These are phyloP conservation scores for Labroides dimidiatus DNA, from an alignment of 2,797 vertebrate species.

Conservation along the genomic window DNA sequence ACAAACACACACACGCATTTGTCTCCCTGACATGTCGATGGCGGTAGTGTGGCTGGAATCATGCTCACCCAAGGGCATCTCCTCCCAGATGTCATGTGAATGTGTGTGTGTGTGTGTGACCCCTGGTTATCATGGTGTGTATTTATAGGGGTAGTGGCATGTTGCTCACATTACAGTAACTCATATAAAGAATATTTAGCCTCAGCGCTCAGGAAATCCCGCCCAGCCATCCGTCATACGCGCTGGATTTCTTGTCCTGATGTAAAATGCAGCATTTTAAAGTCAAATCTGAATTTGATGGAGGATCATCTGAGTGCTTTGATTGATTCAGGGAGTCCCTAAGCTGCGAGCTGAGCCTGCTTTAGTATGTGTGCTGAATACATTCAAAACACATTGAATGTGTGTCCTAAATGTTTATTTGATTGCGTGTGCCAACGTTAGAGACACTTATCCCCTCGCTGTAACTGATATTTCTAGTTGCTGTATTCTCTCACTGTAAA, in stretches of 20 bases:
- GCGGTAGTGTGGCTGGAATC: constrained; percentile 55
- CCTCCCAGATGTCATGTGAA: constrained; percentile 54
- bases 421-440: constrained; percentile 25
- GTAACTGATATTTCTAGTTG: no score
- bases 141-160: constrained; percentile 2
- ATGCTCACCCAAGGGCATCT: constrained; percentile 68
- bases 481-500: no score
- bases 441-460: constrained; percentile 16
- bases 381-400: constrained; percentile 20
- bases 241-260: background rate
- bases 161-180: constrained; percentile 6
- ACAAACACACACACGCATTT: constrained; percentile 47
- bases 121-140: constrained; percentile 26
- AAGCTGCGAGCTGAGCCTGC: constrained; percentile 4
- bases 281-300: constrained; percentile 12
- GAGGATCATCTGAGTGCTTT: constrained; percentile 18
- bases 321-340: constrained; percentile 5
- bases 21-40: constrained; percentile 60
- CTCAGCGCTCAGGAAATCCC: background rate
- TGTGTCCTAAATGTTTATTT: constrained; percentile 6
- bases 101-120: constrained; percentile 25
- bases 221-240: background rate
- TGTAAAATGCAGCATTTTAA: constrained; percentile 22
- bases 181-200: constrained; percentile 10
- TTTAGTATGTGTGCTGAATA: constrained; percentile 35